Evolutionary conservation across 1,140 invertebrate genomes (phyloP).

Genomic region (Daktulosphaira vitifoliae): DNA sequence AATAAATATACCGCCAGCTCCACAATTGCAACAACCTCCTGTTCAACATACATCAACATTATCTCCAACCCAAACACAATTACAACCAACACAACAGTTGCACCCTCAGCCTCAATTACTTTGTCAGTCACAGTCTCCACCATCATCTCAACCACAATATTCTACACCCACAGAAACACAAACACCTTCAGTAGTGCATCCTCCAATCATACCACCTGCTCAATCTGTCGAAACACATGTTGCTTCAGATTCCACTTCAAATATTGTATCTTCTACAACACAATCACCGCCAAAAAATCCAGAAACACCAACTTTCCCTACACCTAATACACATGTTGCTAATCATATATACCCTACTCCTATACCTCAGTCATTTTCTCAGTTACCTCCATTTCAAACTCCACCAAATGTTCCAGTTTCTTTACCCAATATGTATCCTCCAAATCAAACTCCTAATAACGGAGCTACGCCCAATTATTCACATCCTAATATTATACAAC

Average conservation of each 20-base stretch:
- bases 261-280: constrained; percentile 28
- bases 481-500: constrained; percentile 38
- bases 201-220: not conserved
- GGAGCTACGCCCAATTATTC: constrained; percentile 39
- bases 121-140: not conserved
- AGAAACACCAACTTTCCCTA: not conserved
- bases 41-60: not conserved
- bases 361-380: constrained; percentile 1
- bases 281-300: constrained; percentile 27
- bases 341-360: not conserved
- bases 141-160: not conserved
- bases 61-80: not conserved
- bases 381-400: constrained; percentile 9
- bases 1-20: constrained; percentile 13
- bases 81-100: constrained; percentile 27
- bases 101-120: not conserved
- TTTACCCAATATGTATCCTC: not conserved
- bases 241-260: constrained; percentile 19
- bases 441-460: constrained; percentile 6
- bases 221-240: not conserved
- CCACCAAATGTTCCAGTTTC: not conserved
- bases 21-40: not conserved
- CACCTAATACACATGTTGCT: not conserved
- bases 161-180: not conserved
- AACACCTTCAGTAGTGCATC: not conserved